phyloP scores from a whole-genome alignment of 2,113 vertebrate species.

The Heloderma charlesbogerti region DNA sequence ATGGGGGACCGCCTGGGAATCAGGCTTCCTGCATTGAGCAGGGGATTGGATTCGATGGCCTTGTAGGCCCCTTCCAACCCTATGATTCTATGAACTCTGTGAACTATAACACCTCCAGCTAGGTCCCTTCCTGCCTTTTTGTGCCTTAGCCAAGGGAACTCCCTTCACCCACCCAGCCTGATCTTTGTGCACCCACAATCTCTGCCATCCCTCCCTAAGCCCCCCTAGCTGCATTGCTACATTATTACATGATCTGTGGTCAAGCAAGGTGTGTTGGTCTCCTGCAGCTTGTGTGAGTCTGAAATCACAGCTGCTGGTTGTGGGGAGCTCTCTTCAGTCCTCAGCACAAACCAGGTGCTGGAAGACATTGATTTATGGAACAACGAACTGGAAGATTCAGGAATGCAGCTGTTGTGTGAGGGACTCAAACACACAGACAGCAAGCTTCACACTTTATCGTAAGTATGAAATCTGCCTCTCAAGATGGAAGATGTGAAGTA shows the following conservation, averaged over 20 bases:
- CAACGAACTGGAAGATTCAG: slow-evolving; percentile 62
- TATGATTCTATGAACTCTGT: no score
- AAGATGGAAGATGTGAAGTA: neutral
- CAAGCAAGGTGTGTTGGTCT: neutral
- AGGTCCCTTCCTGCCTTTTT: neutral
- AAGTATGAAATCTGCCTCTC: neutral
- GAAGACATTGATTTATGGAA: slow-evolving; percentile 51
- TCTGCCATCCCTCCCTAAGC: neutral
- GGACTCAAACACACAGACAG: slow-evolving; percentile 57
- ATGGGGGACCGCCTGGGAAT: no score
- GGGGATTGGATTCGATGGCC: no score
- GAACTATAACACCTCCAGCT: neutral
- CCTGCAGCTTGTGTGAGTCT: slow-evolving; percentile 53
- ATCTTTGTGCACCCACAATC: neutral
- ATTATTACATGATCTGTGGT: no score
- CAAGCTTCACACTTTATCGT: slow-evolving; percentile 8
- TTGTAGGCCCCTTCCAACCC: no score
- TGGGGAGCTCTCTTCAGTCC: slow-evolving; percentile 31
- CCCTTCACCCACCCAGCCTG: neutral
- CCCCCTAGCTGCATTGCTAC: no score
- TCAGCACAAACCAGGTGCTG: slow-evolving; percentile 38
- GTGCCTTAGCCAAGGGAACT: neutral
- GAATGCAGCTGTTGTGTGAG: slow-evolving; percentile 50
- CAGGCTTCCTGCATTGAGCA: no score
- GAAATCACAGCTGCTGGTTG: slow-evolving; percentile 28